Percentiles rank a stretch among this genome's conserved stretches.
Conservation (phyloP, 2,888 invertebrate species). For the Orthosia gracilis region DNA sequence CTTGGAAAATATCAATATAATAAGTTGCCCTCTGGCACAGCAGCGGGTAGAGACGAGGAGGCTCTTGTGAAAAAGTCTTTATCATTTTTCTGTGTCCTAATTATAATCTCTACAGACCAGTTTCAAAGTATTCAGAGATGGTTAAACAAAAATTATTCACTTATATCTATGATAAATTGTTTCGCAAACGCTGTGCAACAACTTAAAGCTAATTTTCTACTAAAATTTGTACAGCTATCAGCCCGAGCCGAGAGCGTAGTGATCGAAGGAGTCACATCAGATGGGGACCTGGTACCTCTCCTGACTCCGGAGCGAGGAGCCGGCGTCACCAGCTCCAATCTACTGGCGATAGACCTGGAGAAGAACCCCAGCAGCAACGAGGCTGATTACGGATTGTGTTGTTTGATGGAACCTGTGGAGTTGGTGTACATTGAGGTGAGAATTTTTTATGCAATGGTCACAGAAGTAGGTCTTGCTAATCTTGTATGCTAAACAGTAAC, state of each 20-base stretch:
- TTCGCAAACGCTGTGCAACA: neutral
- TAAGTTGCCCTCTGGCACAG: too few species aligned
- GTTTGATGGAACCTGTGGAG: constrained; percentile 94
- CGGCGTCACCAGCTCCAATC: constrained; percentile 92
- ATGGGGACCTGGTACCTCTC: constrained; percentile 94
- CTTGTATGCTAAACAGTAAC: too few species aligned
- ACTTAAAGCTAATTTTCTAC: neutral
- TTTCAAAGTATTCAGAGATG: too few species aligned
- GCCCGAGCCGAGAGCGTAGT: constrained; percentile 94
- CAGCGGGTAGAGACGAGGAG: too few species aligned
- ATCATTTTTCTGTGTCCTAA: too few species aligned
- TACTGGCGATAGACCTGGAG: constrained; percentile 94
- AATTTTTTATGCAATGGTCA: too few species aligned
- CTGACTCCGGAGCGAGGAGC: constrained; percentile 87
- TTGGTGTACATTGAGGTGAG: constrained; percentile 94
- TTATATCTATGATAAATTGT: neutral
- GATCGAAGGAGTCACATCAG: constrained; percentile 94
- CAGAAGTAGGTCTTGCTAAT: too few species aligned
- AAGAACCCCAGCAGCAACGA: constrained; percentile 92
- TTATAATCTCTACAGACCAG: too few species aligned
- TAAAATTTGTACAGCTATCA: constrained; percentile 84
- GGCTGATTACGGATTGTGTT: constrained; percentile 93
- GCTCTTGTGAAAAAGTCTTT: too few species aligned
- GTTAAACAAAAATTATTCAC: too few species aligned
- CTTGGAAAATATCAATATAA: too few species aligned